Percentiles rank a stretch among this genome's conserved stretches.
phyloP scores from a whole-genome alignment of 1,140 invertebrate genomes.

The Pseudomyrmex cubaensis region DNA sequence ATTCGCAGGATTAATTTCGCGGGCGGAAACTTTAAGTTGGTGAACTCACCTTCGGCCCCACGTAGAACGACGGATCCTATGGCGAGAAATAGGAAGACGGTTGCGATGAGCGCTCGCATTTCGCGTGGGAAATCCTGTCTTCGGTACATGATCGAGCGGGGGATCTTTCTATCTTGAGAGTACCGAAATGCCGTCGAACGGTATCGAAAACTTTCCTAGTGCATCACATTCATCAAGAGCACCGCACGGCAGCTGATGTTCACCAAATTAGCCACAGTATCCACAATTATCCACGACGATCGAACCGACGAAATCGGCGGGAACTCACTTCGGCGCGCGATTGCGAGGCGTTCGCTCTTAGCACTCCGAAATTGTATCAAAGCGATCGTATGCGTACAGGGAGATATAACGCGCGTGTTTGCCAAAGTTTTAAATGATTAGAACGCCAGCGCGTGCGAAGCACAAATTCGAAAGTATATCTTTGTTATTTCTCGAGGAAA shows the following conservation, averaged over 20 bases:
- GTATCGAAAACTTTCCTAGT: slow-evolving; percentile 53
- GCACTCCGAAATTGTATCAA: neutral
- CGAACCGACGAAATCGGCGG: slow-evolving; percentile 10
- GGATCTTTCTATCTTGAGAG: slow-evolving; percentile 14
- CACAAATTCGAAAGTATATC: neutral
- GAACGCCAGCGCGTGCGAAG: neutral
- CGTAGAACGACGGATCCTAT: slow-evolving; percentile 13
- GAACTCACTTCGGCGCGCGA: slow-evolving; percentile 8
- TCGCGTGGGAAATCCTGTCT: slow-evolving; percentile 42
- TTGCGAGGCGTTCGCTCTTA: neutral
- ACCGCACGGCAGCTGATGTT: slow-evolving; percentile 30
- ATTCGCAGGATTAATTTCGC: slow-evolving; percentile 5
- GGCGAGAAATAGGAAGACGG: slow-evolving; percentile 44
- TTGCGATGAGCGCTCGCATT: slow-evolving; percentile 10
- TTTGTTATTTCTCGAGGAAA: too few species aligned
- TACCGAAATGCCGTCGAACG: slow-evolving; percentile 1
- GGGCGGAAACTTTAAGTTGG: neutral
- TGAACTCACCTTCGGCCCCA: slow-evolving; percentile 55
- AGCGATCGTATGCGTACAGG: neutral
- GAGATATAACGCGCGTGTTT: neutral
- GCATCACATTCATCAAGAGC: slow-evolving; percentile 67
- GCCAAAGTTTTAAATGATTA: neutral
- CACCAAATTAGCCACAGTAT: slow-evolving; percentile 30
- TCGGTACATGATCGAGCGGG: slow-evolving; percentile 48
- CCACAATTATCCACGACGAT: slow-evolving; percentile 43